Base-by-base conservation (phyloP, 2,797 vertebrate species). In the Clarias platycephalus region DNA sequence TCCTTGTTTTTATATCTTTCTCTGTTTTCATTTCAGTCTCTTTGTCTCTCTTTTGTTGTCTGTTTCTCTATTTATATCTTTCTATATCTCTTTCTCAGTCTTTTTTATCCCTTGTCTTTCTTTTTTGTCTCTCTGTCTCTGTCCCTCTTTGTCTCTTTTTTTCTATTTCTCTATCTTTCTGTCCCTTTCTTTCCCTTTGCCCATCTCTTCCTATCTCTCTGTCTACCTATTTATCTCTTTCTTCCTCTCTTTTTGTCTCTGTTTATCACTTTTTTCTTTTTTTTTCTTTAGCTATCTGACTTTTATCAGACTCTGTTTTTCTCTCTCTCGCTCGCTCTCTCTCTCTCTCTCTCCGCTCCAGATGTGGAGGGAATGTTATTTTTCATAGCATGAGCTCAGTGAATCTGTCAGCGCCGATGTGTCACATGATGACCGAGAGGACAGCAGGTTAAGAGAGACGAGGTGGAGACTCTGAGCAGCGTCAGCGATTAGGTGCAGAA, bases 401-500 rank as follows among this genome's bases (percentile, higher is more conserved):
- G 37, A 67, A 67, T 75, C 58, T 82, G 84, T 85, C 70, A 37
- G 84, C 22, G 5, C 13, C 8, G 60, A 44, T 20, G 37, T 28
- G 55, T 57, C 66, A 49, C 5, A 5, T 58, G 76, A 53, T 34
- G 67, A 84, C 13, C 4, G 53, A 44, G 7, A 57, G 31, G 24
- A 37, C 70, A 67, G 18, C 6, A 31, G 79, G n/a, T 28, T 28
- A 20, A 75, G 82, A 75, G 82, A 70, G 77, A 64, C 3, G 26
- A 64, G 76, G 40, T 37, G 77, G 18, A 28, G 53, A 70, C 26
- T 5, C 44, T 70, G 26, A 3, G 76, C 44, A 8, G 60, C 12
- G 58, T 68, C 83, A 64, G 77, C 6, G 70, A 68, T 68, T 81
- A 68, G 44, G 64, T 70, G 49, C 64, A 18, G 70, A 58, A 80